Conservation (phyloP, 2,888 invertebrate genomes). For the Rambutsinella grinnellia region DNA sequence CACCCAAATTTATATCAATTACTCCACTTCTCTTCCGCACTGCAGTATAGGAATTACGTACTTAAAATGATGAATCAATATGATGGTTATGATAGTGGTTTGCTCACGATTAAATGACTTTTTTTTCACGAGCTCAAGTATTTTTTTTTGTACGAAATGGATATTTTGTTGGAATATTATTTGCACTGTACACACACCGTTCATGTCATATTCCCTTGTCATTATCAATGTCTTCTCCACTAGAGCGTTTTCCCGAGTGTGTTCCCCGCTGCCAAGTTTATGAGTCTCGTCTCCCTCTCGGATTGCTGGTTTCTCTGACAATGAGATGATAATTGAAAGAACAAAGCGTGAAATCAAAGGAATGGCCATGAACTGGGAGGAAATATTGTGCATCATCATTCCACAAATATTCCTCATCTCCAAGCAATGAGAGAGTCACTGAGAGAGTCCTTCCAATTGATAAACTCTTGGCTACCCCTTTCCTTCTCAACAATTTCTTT, state of each 20-base stretch:
- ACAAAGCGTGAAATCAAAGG: conserved; percentile 55
- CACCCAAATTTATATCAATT: too few species aligned
- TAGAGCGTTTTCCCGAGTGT: background rate
- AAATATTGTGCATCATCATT: conserved; percentile 31
- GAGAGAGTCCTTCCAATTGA: conserved; percentile 1
- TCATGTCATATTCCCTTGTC: background rate
- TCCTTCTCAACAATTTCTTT: background rate
- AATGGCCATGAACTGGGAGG: conserved; percentile 26
- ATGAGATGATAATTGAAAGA: conserved; percentile 52
- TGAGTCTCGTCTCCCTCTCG: conserved; percentile 21
- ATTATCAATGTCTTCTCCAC: background rate
- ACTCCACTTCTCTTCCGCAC: too few species aligned
- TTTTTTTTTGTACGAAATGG: too few species aligned
- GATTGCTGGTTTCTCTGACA: conserved; percentile 35
- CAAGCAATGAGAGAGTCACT: background rate
- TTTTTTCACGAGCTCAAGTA: too few species aligned
- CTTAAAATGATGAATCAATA: too few species aligned
- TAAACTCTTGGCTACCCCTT: conserved; percentile 6
- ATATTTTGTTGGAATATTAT: background rate
- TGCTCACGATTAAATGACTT: too few species aligned
- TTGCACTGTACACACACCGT: background rate
- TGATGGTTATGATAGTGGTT: too few species aligned
- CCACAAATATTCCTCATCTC: conserved; percentile 17
- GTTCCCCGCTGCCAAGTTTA: conserved; percentile 36
- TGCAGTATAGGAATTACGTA: too few species aligned